phyloP scores from a whole-genome alignment of 2,797 vertebrate genomes.

The Echeneis naucrates region DNA sequence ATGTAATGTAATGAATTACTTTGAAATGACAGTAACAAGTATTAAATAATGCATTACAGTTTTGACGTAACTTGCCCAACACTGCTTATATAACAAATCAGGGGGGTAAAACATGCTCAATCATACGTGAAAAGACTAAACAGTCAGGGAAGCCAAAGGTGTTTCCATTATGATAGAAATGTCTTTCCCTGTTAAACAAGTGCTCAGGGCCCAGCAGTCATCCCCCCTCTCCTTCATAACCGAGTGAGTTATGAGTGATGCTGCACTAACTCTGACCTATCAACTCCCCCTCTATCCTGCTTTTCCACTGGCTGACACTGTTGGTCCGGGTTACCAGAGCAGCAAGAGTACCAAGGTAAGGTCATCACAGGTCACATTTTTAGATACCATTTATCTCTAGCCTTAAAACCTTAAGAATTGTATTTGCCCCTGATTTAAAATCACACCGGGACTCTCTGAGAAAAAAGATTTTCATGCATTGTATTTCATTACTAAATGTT shows the following conservation, averaged over 20 bases:
- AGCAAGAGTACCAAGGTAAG: slow-evolving; percentile 80
- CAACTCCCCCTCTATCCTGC: slow-evolving; percentile 11
- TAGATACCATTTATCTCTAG: background rate
- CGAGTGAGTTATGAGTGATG: background rate
- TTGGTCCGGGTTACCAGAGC: slow-evolving; percentile 62
- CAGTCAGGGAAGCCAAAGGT: background rate
- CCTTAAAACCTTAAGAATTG: background rate
- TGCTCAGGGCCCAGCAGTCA: background rate
- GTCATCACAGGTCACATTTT: background rate
- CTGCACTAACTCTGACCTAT: slow-evolving; percentile 36
- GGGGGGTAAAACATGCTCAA: background rate
- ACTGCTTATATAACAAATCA: background rate
- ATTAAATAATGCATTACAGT: too few relatives aligned
- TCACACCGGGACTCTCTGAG: background rate
- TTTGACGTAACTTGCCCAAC: too few relatives aligned
- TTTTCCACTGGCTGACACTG: slow-evolving; percentile 36
- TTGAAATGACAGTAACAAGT: too few relatives aligned
- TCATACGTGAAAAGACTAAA: background rate
- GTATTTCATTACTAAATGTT: background rate
- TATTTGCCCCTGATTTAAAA: background rate
- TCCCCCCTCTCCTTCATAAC: background rate
- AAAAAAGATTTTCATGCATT: background rate
- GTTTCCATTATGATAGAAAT: background rate
- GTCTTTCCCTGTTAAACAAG: slow-evolving; percentile 4
- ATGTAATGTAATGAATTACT: too few relatives aligned